Evolutionary conservation across 2,888 invertebrate species (phyloP).

Genomic region (Apodemia duryi): DNA sequence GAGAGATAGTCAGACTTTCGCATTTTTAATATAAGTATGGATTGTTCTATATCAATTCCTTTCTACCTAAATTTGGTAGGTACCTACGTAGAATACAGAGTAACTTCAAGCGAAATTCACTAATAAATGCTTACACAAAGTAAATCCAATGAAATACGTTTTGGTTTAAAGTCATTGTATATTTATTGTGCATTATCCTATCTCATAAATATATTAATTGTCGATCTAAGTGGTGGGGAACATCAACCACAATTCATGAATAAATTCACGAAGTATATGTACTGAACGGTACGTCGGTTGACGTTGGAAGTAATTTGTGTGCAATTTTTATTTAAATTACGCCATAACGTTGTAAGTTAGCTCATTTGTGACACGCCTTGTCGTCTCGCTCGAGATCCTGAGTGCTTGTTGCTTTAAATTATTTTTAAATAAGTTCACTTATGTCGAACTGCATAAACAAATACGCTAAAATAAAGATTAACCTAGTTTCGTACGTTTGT

Average conservation of each 20-base stretch:
- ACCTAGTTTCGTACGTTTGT: constrained; percentile 3
- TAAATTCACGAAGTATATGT: background rate
- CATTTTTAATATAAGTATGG: too few relatives aligned
- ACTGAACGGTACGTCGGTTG: background rate
- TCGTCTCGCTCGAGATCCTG: background rate
- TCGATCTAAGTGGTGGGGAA: too few relatives aligned
- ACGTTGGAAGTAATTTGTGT: background rate
- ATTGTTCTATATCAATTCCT: too few relatives aligned
- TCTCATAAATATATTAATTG: too few relatives aligned
- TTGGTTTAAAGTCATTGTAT: too few relatives aligned
- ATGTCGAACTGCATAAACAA: background rate
- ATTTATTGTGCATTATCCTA: too few relatives aligned
- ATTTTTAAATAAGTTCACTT: constrained; percentile 1
- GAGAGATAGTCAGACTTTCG: too few relatives aligned
- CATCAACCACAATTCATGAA: background rate
- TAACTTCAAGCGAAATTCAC: too few relatives aligned
- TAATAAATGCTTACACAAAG: too few relatives aligned
- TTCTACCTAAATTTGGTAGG: too few relatives aligned
- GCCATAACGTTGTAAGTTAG: background rate
- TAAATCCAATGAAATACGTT: too few relatives aligned
- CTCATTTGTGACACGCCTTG: background rate
- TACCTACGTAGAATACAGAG: too few relatives aligned
- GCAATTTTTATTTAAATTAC: constrained; percentile 1
- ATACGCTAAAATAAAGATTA: background rate
- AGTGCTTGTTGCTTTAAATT: background rate